Base-by-base conservation (phyloP, 2,797 vertebrate genomes). In the Sebastes jordani region DNA sequence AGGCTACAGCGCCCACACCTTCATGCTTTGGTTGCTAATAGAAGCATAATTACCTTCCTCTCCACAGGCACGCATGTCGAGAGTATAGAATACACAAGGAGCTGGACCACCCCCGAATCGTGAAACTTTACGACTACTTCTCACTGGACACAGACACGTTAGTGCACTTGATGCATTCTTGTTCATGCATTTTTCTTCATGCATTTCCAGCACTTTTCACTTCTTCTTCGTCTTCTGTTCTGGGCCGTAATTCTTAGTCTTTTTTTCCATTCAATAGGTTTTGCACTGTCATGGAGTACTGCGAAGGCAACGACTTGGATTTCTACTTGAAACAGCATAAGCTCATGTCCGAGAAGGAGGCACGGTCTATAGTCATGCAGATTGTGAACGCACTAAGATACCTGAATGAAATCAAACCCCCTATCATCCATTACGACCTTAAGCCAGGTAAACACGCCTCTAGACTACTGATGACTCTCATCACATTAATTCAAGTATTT, bases 81-180 rank as follows among this genome's bases (percentile, higher is more conserved):
- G 98, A 99, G 86, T 99, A 99, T 94, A 97, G 99, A 96, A 99
- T 99, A 97, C 99, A 99, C 95, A 99, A 99, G 95, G 98, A 99
- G 95, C 95, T 99, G 95, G 98, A 99, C 94, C 99, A 99, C 90
- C 99, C 98, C 84, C 95, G 99, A 89, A 99, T 99, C 94, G 99
- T 99, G 92, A 99, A 99, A 94, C 96, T 99, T 11, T 99, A 99
- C 83, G 98, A 99, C 96, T 99, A 99, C 95, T 99, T 99, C 95
- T 99, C 99, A 94, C 95, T 99, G 97, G 99, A 99, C 95, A 99
- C 99, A 92, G 99, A 99, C 94, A 99, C 98, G 98, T 99, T 88
- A 97, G 98, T 97, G 27, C 66, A 64, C 70, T 59, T 6, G 2
- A 16, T 65, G 18, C 25, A 29, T 70, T 38, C 34, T 13, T 46